Conservation (phyloP, 2,888 invertebrate genomes). For the Gortyna flavago region DNA sequence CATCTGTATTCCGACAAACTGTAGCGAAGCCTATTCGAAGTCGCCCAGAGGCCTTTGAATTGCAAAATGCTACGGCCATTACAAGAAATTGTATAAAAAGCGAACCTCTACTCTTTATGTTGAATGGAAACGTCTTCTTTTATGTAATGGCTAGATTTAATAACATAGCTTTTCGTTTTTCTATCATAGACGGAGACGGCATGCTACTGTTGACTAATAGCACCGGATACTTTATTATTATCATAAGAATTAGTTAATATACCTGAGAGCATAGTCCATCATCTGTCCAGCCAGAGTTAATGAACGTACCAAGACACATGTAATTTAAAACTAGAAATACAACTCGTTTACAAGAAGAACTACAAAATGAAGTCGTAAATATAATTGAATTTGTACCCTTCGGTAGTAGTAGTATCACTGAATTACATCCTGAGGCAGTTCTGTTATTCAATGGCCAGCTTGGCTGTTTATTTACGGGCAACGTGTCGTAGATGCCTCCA, state of each 20-base stretch:
- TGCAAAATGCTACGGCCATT: slow-evolving; percentile 78
- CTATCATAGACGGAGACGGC: neutral
- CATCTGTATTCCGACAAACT: slow-evolving; percentile 73
- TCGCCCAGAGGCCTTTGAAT: slow-evolving; percentile 78
- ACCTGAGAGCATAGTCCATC: neutral
- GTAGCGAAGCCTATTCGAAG: slow-evolving; percentile 72
- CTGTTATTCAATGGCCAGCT: slow-evolving; percentile 54
- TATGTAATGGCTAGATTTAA: slow-evolving; percentile 22
- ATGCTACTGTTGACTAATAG: slow-evolving; percentile 28
- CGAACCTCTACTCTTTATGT: slow-evolving; percentile 61
- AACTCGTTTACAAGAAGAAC: slow-evolving; percentile 11
- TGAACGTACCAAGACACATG: slow-evolving; percentile 8
- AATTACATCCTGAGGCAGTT: slow-evolving; percentile 54
- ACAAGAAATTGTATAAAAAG: slow-evolving; percentile 79
- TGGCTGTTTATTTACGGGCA: slow-evolving; percentile 61
- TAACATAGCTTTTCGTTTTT: slow-evolving; percentile 20
- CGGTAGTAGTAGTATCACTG: slow-evolving; percentile 36
- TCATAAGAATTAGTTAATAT: neutral
- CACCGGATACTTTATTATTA: slow-evolving; percentile 10
- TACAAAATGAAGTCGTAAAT: slow-evolving; percentile 34
- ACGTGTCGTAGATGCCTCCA: slow-evolving; percentile 47
- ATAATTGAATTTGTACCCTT: slow-evolving; percentile 30
- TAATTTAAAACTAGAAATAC: slow-evolving; percentile 17
- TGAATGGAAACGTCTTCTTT: slow-evolving; percentile 60
- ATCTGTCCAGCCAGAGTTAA: neutral